phyloP scores from a whole-genome alignment of 2,888 invertebrate species.

The Nycteola revayana region DNA sequence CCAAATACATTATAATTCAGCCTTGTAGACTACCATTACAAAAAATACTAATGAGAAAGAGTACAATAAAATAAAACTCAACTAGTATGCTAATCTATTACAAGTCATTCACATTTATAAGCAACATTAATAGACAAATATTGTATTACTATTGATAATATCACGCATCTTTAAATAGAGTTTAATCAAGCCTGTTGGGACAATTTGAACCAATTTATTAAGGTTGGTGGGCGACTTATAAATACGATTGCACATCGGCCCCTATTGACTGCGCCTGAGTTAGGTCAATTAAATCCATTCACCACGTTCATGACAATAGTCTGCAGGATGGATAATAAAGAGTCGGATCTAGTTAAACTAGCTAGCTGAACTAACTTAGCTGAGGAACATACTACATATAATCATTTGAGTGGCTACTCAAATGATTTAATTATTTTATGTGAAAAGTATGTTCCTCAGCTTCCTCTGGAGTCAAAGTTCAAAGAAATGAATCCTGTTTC shows the following conservation, averaged over 20 bases:
- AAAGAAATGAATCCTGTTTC: too few species aligned
- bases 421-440: too few species aligned
- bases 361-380: too few species aligned
- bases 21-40: conserved; percentile 12
- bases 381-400: too few species aligned
- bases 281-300: conserved; percentile 52
- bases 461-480: too few species aligned
- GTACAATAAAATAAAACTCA: too few species aligned
- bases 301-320: conserved; percentile 18
- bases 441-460: too few species aligned
- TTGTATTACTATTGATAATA: conserved; percentile 26
- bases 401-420: too few species aligned
- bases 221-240: conserved; percentile 53
- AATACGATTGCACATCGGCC: conserved; percentile 45
- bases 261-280: conserved; percentile 44
- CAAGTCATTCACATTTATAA: not conserved
- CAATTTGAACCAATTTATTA: conserved; percentile 65
- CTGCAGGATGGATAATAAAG: not conserved
- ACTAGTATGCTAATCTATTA: too few species aligned
- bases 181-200: conserved; percentile 63
- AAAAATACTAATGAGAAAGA: too few species aligned
- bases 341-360: too few species aligned
- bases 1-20: conserved; percentile 23
- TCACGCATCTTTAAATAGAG: conserved; percentile 48
- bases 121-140: not conserved